phyloP scores from a whole-genome alignment of 1,140 invertebrate species.

The Yoshiicerus persimilis region DNA sequence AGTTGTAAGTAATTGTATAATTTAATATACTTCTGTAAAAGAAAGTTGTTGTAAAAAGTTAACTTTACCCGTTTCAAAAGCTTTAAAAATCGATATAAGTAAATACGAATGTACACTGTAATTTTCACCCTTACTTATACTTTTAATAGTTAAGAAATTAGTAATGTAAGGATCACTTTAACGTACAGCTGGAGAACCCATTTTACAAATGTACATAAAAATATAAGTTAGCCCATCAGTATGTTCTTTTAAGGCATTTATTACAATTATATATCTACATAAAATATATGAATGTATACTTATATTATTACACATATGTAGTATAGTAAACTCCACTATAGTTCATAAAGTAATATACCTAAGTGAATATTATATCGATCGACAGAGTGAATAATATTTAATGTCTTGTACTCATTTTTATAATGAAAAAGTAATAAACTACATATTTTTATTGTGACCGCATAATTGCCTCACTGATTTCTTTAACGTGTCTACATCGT shows the following conservation, averaged over 20 bases:
- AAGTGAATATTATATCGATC: background rate
- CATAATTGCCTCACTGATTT: background rate
- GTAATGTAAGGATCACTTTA: too few species aligned
- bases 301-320: background rate
- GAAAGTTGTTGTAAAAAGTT: background rate
- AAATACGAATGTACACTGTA: too few species aligned
- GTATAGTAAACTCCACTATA: background rate
- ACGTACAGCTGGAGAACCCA: slow-evolving; percentile 9
- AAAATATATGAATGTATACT: background rate
- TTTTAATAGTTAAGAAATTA: too few species aligned
- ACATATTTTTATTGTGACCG: background rate
- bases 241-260: background rate
- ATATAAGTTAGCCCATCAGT: background rate
- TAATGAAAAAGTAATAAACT: background rate
- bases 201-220: slow-evolving; percentile 5
- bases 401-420: background rate
- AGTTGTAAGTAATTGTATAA: background rate
- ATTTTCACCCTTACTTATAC: too few species aligned
- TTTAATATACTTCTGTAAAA: background rate
- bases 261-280: background rate
- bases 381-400: background rate
- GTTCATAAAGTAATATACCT: background rate
- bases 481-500: background rate
- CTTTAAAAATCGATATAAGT: too few species aligned
- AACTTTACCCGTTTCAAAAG: too few species aligned